Evolutionary conservation across 2,888 invertebrate genomes (phyloP).

Genomic region (Lamproptera curius): DNA sequence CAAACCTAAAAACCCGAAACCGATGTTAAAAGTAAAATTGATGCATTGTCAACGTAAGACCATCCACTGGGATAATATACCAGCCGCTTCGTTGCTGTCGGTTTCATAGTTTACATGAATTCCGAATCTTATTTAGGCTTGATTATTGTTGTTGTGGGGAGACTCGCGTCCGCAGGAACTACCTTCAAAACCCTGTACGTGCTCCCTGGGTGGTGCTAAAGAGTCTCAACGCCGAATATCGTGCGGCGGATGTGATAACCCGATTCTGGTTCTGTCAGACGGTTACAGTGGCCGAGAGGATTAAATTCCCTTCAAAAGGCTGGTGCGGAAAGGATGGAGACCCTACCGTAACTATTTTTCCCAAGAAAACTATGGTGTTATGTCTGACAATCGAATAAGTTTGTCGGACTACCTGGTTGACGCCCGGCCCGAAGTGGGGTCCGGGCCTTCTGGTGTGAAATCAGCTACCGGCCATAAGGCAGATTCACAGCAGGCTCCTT

Average conservation of each 20-base stretch:
- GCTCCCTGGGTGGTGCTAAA: background rate
- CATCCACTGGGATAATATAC: too few species aligned
- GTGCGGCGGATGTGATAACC: background rate
- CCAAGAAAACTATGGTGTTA: background rate
- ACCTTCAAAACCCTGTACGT: background rate
- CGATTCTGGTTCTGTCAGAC: background rate
- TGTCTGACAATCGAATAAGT: background rate
- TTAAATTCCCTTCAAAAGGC: background rate
- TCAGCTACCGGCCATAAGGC: background rate
- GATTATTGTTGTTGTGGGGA: too few species aligned
- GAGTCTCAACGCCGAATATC: background rate
- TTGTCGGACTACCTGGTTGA: background rate
- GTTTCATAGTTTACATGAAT: too few species aligned
- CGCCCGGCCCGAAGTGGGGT: background rate
- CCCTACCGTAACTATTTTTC: background rate
- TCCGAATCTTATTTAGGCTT: too few species aligned
- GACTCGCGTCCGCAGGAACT: background rate
- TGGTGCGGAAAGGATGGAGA: background rate
- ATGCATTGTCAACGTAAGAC: too few species aligned
- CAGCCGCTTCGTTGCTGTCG: too few species aligned
- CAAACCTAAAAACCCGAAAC: too few species aligned
- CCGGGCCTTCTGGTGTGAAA: background rate
- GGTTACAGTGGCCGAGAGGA: background rate
- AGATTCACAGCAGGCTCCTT: background rate
- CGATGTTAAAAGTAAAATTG: too few species aligned